Base-by-base conservation (phyloP, 2,113 vertebrate species). In the Struthio camelus region DNA sequence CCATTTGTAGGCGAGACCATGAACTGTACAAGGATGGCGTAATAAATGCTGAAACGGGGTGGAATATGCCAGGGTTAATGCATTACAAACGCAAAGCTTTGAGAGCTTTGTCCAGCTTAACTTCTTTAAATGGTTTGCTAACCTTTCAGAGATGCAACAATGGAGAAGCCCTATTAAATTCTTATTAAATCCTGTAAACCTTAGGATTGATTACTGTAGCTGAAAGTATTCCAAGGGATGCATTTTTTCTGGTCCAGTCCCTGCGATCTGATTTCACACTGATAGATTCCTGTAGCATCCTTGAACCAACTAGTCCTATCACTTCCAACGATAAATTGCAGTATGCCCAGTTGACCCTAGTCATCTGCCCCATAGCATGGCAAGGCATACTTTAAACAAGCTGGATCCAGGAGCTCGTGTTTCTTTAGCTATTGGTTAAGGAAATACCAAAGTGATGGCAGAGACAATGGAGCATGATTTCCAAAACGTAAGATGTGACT, bases 41-140 rank as follows among this genome's bases (percentile, higher is more conserved):
- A 77, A 77, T 59, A 28, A 40, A 59, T 53, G 65, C 5, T 54
- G 61, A 85, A 81, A 89, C 20, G 10, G 51, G 22, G 11, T 67
- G 19, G 27, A 87, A 85, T 82, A 89, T 67, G 5, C 32, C 46
- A 67, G 38, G 73, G 51, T 85, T 89, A 94, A 92, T 84, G 24
- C 32, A 61, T 20, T 91, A 46, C 46, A 96, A 50, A 71, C 32
- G 79, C 7, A 8, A 51, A 87, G 28, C 22, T 94, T 91, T 75
- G 61, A 36, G 88, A 86, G 72, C 84, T 94, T 89, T 97, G 61
- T 75, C 70, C 90, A 89, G 65, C 50, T 97, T 95, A 96, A 93
- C 78, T 81, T 96, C 65, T 85, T 90, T 62, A 92, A 92, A 88
- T 73, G 34, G 34, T 92, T 90, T 93, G 11, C 67, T 92, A 94